A percentile compares a stretch with the other conserved stretches of the same genome.
phyloP scores from a whole-genome alignment of 2,797 vertebrate genomes.

The Apogon talboti region DNA sequence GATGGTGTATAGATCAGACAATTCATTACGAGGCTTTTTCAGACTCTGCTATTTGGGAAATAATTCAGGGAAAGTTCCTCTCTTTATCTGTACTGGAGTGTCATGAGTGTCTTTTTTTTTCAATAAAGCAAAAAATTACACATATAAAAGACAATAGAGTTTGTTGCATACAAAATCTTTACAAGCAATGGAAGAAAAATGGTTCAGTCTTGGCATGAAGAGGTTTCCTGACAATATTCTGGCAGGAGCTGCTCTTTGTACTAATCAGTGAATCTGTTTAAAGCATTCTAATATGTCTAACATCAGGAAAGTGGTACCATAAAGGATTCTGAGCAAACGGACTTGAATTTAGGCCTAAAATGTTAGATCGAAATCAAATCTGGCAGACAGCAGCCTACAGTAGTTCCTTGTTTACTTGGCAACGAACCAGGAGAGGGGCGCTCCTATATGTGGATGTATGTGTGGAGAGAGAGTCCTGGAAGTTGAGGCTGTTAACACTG shows the following conservation, averaged over 20 bases:
- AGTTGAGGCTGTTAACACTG: conserved; percentile 36
- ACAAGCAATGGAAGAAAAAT: conserved; percentile 34
- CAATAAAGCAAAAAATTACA: conserved; percentile 47
- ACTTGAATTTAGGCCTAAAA: conserved; percentile 29
- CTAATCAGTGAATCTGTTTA: conserved; percentile 45
- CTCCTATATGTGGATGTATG: conserved; percentile 36
- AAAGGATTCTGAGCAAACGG: conserved; percentile 19
- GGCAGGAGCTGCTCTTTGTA: conserved; percentile 33
- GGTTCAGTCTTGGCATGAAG: conserved; percentile 39
- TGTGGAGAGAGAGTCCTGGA: conserved; percentile 10
- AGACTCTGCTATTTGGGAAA: conserved; percentile 45
- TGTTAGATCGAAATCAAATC: conserved; percentile 18
- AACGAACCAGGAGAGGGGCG: conserved; percentile 25
- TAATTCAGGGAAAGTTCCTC: conserved; percentile 24
- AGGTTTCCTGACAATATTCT: conserved; percentile 44
- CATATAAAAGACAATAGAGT: conserved; percentile 24
- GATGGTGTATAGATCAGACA: conserved; percentile 27
- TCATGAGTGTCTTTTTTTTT: no score
- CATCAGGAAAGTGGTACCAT: conserved; percentile 5
- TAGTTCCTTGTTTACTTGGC: conserved; percentile 32
- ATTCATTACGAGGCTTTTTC: conserved; percentile 54
- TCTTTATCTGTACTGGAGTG: conserved; percentile 8
- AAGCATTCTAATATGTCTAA: conserved; percentile 28
- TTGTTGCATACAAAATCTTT: conserved; percentile 32
- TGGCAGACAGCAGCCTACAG: conserved; percentile 38